Evolutionary conservation across 1,140 invertebrate species (phyloP).

Genomic region (Scaptomyza montana): DNA sequence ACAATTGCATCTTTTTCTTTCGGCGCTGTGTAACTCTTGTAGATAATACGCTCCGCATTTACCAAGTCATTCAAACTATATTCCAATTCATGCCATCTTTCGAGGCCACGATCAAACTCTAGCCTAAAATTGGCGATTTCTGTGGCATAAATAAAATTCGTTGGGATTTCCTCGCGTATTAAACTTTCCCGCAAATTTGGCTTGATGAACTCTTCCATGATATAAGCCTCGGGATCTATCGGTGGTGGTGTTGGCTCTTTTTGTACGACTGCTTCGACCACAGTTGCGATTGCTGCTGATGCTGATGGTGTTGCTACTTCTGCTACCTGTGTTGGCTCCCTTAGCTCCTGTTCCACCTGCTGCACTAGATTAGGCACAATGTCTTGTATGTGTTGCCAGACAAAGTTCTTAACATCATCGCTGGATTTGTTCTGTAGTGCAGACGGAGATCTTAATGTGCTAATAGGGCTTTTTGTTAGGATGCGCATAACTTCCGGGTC

Average conservation of each 20-base stretch:
- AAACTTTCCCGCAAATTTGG: constrained; percentile 66
- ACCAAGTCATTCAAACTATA: constrained; percentile 52
- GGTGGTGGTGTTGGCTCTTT: constrained; percentile 35
- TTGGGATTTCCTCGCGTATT: constrained; percentile 64
- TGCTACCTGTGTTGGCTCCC: constrained; percentile 33
- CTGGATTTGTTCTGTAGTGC: constrained; percentile 33
- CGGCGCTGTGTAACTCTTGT: constrained; percentile 64
- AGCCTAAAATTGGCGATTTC: constrained; percentile 75
- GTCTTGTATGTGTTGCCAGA: constrained; percentile 83
- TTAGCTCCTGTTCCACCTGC: constrained; percentile 81
- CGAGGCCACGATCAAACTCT: constrained; percentile 65
- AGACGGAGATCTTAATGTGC: constrained; percentile 31
- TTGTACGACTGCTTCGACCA: background rate
- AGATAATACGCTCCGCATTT: constrained; percentile 53
- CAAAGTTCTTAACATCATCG: constrained; percentile 78
- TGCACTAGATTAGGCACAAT: constrained; percentile 82
- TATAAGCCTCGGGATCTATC: constrained; percentile 54
- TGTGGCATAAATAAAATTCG: constrained; percentile 66
- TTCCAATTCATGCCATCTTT: constrained; percentile 59
- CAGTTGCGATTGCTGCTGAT: background rate
- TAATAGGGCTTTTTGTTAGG: constrained; percentile 79
- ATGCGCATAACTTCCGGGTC: constrained; percentile 78
- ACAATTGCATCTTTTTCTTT: background rate
- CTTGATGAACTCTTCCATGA: constrained; percentile 77
- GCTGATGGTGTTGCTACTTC: background rate